Evolutionary conservation across 1,140 invertebrate species (phyloP), one percentile per base, ranked within the genome.

Genomic region (Ectropis grisescens): DNA sequence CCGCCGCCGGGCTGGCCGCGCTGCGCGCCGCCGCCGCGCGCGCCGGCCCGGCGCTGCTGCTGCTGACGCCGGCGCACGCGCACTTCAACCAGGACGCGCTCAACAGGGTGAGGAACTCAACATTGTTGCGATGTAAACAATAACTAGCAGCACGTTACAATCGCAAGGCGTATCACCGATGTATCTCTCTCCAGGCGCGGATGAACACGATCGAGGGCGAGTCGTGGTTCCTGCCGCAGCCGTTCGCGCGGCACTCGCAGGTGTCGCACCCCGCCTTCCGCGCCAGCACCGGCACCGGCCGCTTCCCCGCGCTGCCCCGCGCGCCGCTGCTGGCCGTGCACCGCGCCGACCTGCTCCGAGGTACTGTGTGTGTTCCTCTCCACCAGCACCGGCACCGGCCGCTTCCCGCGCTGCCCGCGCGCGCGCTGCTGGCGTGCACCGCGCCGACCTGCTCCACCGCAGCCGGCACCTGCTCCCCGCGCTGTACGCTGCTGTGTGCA

Each of bases 201-300:
- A 94, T 95, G 91, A 94, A 94, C 67, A 95, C 92, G 2, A 93
- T 95, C 34, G 76, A 74, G 29, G 88, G 88, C 34, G 90, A 87
- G 64, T 93, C 95, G 84, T 85, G 94, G 43, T 96, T 90, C 68
- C 88, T 88, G 49, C 90, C 93, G 12, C 88, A 94, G 23, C 91
- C 92, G n/a, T 95, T 94, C 64, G 84, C 87, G 29, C 89, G 90
- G 64, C 93, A 87, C 78, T 49, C 62, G 53, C 59, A 66, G 44
- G 71, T 66, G 29, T 48, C 41, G 13, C 85, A 91, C 74, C 90
- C 86, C 51, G 58, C 68, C 56, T 82, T 84, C 68, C 78, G 65
- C 75, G 38, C 84, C 75, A 37, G 57, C 65, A 71, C 84, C 68
- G 89, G 89, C 70, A 85, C 88, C 29, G 94, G 95, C 7, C 90